Percentiles rank a stretch among this genome's conserved stretches.
These are phyloP conservation scores for Sula dactylatra DNA, from an alignment of 2,113 vertebrate genomes.

Conservation along the genomic window DNA sequence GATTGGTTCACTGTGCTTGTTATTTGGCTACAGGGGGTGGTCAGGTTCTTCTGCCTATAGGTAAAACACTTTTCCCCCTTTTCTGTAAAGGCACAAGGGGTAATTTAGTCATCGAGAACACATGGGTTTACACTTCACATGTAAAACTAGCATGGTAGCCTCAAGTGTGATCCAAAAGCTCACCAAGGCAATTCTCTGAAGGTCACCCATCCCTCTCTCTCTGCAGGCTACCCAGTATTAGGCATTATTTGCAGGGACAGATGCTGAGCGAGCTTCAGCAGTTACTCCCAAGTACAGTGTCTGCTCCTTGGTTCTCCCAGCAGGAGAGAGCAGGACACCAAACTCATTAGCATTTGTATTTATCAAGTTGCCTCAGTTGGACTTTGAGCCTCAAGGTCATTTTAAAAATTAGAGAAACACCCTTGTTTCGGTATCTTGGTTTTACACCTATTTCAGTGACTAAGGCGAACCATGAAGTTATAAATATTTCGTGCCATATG, in stretches of 20 bases:
- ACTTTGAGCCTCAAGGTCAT: neutral
- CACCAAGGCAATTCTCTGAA: neutral
- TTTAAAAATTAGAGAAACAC: neutral
- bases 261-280: neutral
- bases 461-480: neutral
- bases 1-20: neutral
- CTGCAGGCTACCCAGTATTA: no score
- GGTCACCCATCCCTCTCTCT: neutral
- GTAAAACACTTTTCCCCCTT: accelerated
- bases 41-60: neutral
- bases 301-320: neutral
- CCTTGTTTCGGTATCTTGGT: neutral
- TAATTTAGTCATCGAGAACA: neutral
- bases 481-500: neutral
- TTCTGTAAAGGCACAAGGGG: no score
- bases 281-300: accelerated
- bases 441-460: neutral
- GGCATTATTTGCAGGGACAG: no score
- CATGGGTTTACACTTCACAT: accelerated
- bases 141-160: neutral
- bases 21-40: neutral
- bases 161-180: neutral
- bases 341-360: neutral
- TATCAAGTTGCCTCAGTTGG: neutral
- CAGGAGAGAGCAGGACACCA: neutral